These are phyloP conservation scores for Actinemys pallida DNA, from an alignment of 2,113 vertebrate species.

Conservation along the genomic window DNA sequence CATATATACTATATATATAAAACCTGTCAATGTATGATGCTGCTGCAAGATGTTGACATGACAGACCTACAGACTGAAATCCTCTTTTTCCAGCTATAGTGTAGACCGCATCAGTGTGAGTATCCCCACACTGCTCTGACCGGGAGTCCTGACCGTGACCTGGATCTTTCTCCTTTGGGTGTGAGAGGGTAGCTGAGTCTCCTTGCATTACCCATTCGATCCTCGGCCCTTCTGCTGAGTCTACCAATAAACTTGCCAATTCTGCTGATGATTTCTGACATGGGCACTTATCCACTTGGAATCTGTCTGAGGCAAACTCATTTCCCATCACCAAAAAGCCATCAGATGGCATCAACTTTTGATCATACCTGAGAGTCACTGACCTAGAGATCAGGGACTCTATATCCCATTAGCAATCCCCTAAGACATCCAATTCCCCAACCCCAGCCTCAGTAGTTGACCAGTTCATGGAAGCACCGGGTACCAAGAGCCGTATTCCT, in stretches of 20 bases:
- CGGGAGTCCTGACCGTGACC: neutral
- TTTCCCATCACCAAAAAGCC: neutral
- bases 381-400: neutral
- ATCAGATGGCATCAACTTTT: accelerated
- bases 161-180: neutral
- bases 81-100: neutral
- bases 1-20: neutral
- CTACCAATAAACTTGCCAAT: neutral
- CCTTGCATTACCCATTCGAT: neutral
- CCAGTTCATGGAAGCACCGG: neutral
- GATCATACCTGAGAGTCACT: neutral
- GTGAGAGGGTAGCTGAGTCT: neutral
- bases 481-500: neutral
- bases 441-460: neutral
- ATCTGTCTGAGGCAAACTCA: neutral
- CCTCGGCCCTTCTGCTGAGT: neutral
- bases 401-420: neutral
- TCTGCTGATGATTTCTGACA: neutral
- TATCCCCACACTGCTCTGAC: neutral
- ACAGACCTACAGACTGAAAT: neutral
- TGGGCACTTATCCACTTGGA: neutral
- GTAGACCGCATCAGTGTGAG: neutral
- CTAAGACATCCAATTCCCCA: neutral
- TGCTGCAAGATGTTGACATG: neutral
- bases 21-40: neutral